Evolutionary conservation across 2,797 vertebrate genomes (phyloP), one percentile per base, ranked within the genome.

Genomic region (Karalla daura): DNA sequence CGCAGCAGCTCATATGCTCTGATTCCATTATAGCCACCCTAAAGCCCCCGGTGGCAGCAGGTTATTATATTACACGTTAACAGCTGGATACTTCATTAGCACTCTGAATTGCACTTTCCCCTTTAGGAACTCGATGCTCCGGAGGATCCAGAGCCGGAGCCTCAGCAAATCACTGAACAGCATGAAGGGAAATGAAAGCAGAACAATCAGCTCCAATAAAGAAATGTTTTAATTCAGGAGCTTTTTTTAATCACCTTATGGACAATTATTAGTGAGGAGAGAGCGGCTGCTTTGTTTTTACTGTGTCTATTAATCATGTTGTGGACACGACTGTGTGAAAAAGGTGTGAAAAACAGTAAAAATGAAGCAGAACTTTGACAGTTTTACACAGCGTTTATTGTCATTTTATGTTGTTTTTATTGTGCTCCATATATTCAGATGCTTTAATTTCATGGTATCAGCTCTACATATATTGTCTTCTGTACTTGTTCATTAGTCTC

Each of bases 401-500:
- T 78, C 55, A 56, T 44, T 67, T 66, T 21, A 41, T 53, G 63
- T 65, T 51, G 28, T 59, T 84, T 84, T 82, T 82, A 81, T 82
- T 46, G 62, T 73, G 30, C 25, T 37, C 20, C 28, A n/a, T 73
- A 40, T 55, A 20, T 69, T 80, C 77, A 70, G 81, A 78, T 61
- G 76, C 70, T 71, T 76, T 41, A 12, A 45, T 72, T 78, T 84
- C 79, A 85, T 70, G 45, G 77, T 45, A 49, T 35, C 60, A 46
- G 30, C 41, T 25, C 39, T 47, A 32, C 47, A 56, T 44, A 56
- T 44, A 49, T 71, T 59, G 65, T n/a, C 41, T 28, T 28, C 7
- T 21, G 35, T 62, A 43, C 32, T 1, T 69, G 35, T 66, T 84
- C 72, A 86, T 88, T 86, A 78, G 74, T 45, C 64, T 67, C 83